Percentiles rank a stretch among this genome's conserved stretches.
Evolutionary conservation across 1,140 invertebrate genomes (phyloP).

Genomic region (Wasmannia auropunctata): DNA sequence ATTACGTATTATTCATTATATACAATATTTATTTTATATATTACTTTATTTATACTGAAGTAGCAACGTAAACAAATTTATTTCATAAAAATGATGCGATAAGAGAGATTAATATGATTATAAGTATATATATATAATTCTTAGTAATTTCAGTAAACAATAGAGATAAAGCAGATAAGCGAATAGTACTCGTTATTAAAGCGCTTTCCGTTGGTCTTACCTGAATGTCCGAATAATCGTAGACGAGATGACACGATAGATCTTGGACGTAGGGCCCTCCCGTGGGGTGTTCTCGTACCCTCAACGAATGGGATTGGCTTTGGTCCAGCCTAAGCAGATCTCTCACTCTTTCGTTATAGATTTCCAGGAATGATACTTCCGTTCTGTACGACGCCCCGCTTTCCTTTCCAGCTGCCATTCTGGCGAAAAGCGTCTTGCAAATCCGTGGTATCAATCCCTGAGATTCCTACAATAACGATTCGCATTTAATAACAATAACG

Average conservation of each 20-base stretch:
- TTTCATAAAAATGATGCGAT: neutral
- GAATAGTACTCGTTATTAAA: neutral
- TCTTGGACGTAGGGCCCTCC: slow-evolving; percentile 97
- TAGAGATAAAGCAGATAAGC: neutral
- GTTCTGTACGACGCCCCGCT: slow-evolving; percentile 93
- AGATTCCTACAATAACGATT: slow-evolving; percentile 87
- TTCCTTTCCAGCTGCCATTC: slow-evolving; percentile 92
- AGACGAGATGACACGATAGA: slow-evolving; percentile 93
- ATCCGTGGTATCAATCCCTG: slow-evolving; percentile 95
- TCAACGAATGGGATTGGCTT: slow-evolving; percentile 89
- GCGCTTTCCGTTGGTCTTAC: slow-evolving; percentile 80
- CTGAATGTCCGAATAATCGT: slow-evolving; percentile 94
- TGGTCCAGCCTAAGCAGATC: slow-evolving; percentile 91
- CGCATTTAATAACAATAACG: neutral
- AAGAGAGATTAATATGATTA: neutral
- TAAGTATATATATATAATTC: neutral
- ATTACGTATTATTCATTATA: neutral
- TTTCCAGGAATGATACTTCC: slow-evolving; percentile 95
- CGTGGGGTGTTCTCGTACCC: slow-evolving; percentile 96
- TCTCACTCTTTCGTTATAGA: slow-evolving; percentile 96
- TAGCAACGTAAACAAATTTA: neutral
- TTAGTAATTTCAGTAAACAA: neutral
- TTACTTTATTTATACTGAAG: neutral
- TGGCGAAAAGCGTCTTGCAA: slow-evolving; percentile 91
- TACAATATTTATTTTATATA: neutral